A percentile compares a stretch with the other conserved stretches of the same genome.
phyloP scores from a whole-genome alignment of 2,113 vertebrate genomes.

The Forbesichthys papilliferus region DNA sequence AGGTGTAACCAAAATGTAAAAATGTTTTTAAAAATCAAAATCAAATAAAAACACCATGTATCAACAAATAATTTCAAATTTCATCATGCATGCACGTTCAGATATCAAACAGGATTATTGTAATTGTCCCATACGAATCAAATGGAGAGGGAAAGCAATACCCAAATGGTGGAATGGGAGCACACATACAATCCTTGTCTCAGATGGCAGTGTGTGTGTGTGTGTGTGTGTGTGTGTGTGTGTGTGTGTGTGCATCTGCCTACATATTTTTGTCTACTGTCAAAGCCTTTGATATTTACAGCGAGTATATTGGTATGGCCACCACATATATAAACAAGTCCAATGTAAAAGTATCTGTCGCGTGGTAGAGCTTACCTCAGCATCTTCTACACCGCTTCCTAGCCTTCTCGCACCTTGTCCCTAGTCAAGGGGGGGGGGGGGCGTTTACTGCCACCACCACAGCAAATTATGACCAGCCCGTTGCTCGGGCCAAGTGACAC shows the following conservation, averaged over 20 bases:
- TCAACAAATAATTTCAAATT: slow-evolving; percentile 11
- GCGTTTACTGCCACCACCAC: slow-evolving; percentile 22
- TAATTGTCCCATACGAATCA: background rate
- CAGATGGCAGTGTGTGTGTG: background rate
- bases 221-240: background rate
- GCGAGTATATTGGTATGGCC: slow-evolving; percentile 31
- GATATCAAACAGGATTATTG: slow-evolving; percentile 25
- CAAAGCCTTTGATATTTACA: slow-evolving; percentile 36
- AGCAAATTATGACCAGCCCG: slow-evolving; percentile 49
- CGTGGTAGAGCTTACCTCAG: slow-evolving; percentile 39
- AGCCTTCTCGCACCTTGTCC: slow-evolving; percentile 3
- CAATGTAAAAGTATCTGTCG: slow-evolving; percentile 33
- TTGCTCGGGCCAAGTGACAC: slow-evolving; percentile 40
- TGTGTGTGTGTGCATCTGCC: background rate
- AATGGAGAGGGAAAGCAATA: background rate
- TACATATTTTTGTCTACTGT: slow-evolving; percentile 10
- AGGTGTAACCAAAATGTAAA: slow-evolving; percentile 11
- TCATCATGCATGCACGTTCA: slow-evolving; percentile 16
- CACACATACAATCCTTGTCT: background rate
- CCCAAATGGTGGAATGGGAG: slow-evolving; percentile 2
- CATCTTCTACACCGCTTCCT: slow-evolving; percentile 26
- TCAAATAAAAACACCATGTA: background rate
- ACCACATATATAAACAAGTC: slow-evolving; percentile 42
- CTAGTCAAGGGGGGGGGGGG: slow-evolving; percentile 22
- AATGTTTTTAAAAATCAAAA: too few relatives aligned